A percentile compares a stretch with the other conserved stretches of the same genome.
These are phyloP conservation scores for Agrenia bidenticulata DNA, from an alignment of 2,888 invertebrate species.

Conservation along the genomic window DNA sequence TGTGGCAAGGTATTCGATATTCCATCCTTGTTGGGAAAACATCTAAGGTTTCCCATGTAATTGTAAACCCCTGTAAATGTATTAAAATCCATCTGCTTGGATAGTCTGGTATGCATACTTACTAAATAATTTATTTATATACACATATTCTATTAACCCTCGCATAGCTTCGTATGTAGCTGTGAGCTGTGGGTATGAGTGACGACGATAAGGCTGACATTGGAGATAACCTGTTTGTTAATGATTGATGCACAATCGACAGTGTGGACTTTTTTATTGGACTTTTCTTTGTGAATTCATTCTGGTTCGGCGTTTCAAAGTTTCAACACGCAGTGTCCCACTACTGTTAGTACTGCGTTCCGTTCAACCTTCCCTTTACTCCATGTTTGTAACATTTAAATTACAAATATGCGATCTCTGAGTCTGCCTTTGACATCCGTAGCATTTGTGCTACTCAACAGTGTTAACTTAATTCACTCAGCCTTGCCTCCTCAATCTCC, in stretches of 20 bases:
- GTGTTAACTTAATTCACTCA: not conserved
- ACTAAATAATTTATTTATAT: no score
- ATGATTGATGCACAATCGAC: conserved; percentile 21
- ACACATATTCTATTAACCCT: no score
- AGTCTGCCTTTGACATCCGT: not conserved
- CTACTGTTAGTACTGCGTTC: not conserved
- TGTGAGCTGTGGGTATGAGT: not conserved
- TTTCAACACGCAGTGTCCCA: not conserved
- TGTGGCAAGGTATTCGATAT: no score
- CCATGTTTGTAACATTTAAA: not conserved
- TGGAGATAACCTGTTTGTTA: conserved; percentile 16
- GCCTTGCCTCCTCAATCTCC: not conserved
- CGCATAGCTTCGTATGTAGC: not conserved
- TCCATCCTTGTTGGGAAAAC: no score
- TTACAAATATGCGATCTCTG: not conserved
- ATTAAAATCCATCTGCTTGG: no score
- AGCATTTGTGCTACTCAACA: not conserved
- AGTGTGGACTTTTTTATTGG: not conserved
- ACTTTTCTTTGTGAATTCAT: conserved; percentile 4
- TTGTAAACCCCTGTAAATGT: no score
- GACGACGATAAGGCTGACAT: conserved; percentile 7
- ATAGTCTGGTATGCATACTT: no score
- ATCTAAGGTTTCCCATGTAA: no score
- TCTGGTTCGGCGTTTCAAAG: conserved; percentile 12
- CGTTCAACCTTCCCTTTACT: not conserved